Evolutionary conservation across 2,797 vertebrate genomes (phyloP).

Genomic region (Anguilla pacifica): DNA sequence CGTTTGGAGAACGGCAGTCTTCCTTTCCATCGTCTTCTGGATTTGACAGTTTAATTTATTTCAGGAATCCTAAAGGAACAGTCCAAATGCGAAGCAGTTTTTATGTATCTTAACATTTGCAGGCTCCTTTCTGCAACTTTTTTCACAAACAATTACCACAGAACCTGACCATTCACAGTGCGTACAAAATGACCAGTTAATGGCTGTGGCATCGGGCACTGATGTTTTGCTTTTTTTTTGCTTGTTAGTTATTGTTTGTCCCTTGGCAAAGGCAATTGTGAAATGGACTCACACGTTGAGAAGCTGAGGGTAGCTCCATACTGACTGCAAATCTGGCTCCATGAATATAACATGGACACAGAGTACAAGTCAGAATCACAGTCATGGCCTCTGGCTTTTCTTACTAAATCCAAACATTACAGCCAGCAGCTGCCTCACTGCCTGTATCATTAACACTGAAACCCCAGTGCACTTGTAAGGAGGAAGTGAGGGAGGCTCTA

Average conservation of each 20-base stretch:
- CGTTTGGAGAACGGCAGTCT: constrained; percentile 2
- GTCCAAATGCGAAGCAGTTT: constrained; percentile 16
- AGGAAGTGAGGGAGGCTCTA: neutral
- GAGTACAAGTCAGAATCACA: neutral
- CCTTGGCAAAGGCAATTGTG: neutral
- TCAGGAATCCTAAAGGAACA: constrained; percentile 25
- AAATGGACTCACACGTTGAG: neutral
- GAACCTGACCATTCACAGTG: neutral
- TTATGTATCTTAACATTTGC: neutral
- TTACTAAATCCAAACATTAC: neutral
- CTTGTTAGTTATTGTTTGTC: neutral
- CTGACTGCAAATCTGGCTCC: neutral
- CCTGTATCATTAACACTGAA: neutral
- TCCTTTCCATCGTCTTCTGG: constrained; percentile 5
- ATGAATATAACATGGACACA: neutral
- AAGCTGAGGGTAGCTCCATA: neutral
- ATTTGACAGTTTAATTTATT: constrained; percentile 23
- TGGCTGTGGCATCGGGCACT: no score
- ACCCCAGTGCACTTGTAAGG: neutral
- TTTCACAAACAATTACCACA: no score
- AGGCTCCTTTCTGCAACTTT: no score
- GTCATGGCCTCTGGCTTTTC: neutral
- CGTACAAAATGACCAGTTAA: neutral
- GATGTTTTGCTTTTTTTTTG: no score
- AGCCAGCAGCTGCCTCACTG: neutral